Base-by-base conservation (phyloP, 2,888 invertebrate species). In the Pseudeuparius sepicola region DNA sequence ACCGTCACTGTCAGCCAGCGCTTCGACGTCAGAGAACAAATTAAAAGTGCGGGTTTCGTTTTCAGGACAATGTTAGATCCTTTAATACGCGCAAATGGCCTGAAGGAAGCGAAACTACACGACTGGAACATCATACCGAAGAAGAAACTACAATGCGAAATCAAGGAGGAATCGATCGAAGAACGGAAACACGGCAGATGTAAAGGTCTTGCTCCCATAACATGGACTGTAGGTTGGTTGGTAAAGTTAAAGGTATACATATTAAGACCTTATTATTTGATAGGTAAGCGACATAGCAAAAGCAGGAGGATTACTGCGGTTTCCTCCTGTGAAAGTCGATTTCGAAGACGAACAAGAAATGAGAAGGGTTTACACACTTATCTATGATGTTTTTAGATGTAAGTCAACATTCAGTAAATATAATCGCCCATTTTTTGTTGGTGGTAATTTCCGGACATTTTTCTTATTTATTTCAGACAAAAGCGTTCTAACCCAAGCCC, bases 311-410 rank as follows among this genome's bases (percentile, higher is more conserved):
- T 59, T 75, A 4, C 59, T 75, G 12, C 57, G 57, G 45, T 64
- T 64, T 14, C 73, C 73, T 2, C 69, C 73, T 0, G 41, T 60
- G 36, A 47, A 54, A 1, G 70, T 70, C 0, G 48, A 59, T 10
- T 76, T 76, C 46, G 55, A 55, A 2, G 76, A 80, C 50, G 79
- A 80, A 47, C 78, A 78, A 36, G 78, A 81, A 53, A 80, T 81
- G 78, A 63, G 80, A 37, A 65, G 75, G 43, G 80, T 81, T 14
- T 79, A 78, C 48, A 74, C 78, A 1, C 65, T 82, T 18, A 76
- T 81, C 45, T 82, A 80, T 55, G 81, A 82, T 50, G 78, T 80
- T 1, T 74, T 78, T 45, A 65, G 81, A 57, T 81, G 82, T 81
- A 61, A 74, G 78, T 65, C 7, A 10, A 11, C n/a, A 38, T 36